Evolutionary conservation across 2,888 invertebrate genomes (phyloP).

Genomic region (Resseliella maxima): DNA sequence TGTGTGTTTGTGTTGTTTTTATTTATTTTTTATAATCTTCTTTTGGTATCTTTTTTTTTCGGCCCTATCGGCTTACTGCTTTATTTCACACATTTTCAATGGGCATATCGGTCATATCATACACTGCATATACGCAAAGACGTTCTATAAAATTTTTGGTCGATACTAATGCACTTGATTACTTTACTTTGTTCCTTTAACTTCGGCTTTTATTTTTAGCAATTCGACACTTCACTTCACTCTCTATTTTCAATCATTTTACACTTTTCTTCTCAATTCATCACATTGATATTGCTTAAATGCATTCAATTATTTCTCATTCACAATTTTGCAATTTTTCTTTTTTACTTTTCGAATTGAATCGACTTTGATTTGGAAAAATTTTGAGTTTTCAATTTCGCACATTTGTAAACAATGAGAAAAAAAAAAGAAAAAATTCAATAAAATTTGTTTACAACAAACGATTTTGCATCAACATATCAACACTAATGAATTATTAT

Average conservation of each 20-base stretch:
- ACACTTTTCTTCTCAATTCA: not conserved
- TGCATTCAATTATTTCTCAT: not conserved
- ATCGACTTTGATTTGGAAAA: not conserved
- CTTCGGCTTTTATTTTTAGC: constrained; percentile 14
- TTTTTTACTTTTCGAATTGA: not conserved
- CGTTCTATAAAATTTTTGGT: not conserved
- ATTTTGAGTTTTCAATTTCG: not conserved
- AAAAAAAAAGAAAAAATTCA: not conserved
- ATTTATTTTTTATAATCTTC: too few species aligned
- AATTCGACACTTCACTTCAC: constrained; percentile 19
- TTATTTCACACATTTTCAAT: not conserved
- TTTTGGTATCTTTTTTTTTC: not conserved
- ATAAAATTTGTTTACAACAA: constrained; percentile 34
- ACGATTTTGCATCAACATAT: constrained; percentile 19
- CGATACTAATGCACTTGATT: constrained; percentile 39
- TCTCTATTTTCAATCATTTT: not conserved
- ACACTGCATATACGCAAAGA: not conserved
- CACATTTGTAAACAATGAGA: constrained; percentile 26
- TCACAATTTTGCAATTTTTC: not conserved
- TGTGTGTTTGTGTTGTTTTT: not conserved
- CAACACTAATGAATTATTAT: constrained; percentile 9
- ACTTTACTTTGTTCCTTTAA: not conserved
- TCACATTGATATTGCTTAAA: too few species aligned
- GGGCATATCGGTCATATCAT: not conserved
- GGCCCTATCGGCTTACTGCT: not conserved